A percentile compares a stretch with the other conserved stretches of the same genome.
phyloP scores from a whole-genome alignment of 2,113 vertebrate genomes.

The Oryzias woworae region DNA sequence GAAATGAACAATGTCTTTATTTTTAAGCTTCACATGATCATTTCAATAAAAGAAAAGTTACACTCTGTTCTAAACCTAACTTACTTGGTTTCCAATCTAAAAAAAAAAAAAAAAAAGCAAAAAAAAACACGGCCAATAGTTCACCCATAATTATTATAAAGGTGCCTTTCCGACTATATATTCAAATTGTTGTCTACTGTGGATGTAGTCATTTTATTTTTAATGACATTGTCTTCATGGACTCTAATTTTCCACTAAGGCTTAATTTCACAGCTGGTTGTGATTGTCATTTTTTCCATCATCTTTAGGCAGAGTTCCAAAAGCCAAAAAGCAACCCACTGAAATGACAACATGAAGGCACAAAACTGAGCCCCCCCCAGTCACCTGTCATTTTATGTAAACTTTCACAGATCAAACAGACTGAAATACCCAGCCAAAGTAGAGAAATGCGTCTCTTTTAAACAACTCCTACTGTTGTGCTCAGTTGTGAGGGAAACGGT shows the following conservation, averaged over 20 bases:
- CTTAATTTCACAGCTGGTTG: conserved; percentile 41
- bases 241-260: conserved; percentile 13
- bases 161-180: conserved; percentile 1
- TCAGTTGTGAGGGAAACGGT: neutral
- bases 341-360: neutral
- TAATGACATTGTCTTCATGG: conserved; percentile 24
- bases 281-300: conserved; percentile 10
- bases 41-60: too few relatives aligned
- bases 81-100: too few relatives aligned
- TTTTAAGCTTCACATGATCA: neutral
- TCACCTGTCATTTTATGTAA: neutral
- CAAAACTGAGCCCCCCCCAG: neutral
- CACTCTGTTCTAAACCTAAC: too few relatives aligned
- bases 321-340: too few relatives aligned
- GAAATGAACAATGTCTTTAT: neutral
- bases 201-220: conserved; percentile 8
- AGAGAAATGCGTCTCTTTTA: neutral
- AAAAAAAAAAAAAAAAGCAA: too few relatives aligned
- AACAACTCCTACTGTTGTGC: neutral
- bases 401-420: neutral
- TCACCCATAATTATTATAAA: neutral
- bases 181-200: conserved; percentile 11
- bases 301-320: neutral
- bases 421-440: neutral
- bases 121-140: too few relatives aligned